Conservation (phyloP, 2,888 invertebrate species). For the Laspeyria flexula region DNA sequence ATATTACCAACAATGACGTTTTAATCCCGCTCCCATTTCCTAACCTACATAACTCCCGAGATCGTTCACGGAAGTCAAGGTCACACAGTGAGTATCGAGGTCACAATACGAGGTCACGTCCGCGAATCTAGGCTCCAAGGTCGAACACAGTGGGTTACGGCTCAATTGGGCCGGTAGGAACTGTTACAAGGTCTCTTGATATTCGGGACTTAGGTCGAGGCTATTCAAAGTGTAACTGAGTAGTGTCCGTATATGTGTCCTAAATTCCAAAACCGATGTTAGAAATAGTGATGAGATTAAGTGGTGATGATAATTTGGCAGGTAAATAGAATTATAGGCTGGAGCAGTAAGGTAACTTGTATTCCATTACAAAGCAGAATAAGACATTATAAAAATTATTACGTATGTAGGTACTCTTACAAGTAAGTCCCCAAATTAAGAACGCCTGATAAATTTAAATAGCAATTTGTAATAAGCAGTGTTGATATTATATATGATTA, state of each 20-base stretch:
- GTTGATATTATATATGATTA: no score
- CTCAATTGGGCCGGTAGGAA: slow-evolving; percentile 23
- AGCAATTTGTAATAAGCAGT: no score
- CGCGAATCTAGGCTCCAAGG: slow-evolving; percentile 37
- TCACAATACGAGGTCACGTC: slow-evolving; percentile 31
- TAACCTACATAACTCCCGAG: slow-evolving; percentile 10
- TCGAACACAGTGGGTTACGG: slow-evolving; percentile 34
- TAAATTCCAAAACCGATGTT: background rate
- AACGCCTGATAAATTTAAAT: no score
- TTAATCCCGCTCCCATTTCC: slow-evolving; percentile 13
- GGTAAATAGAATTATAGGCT: no score
- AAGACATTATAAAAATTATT: no score
- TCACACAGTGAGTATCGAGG: slow-evolving; percentile 32
- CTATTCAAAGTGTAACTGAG: background rate
- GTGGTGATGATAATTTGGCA: no score
- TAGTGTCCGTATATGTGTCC: background rate
- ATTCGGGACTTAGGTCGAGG: slow-evolving; percentile 8
- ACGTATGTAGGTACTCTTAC: no score
- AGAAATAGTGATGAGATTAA: no score
- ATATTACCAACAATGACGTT: no score
- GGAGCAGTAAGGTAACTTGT: no score
- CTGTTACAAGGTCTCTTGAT: slow-evolving; percentile 32
- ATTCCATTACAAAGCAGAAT: no score
- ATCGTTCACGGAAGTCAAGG: slow-evolving; percentile 41
- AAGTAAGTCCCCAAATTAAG: no score